phyloP scores from a whole-genome alignment of 2,113 vertebrate species.

The Caranx ignobilis region DNA sequence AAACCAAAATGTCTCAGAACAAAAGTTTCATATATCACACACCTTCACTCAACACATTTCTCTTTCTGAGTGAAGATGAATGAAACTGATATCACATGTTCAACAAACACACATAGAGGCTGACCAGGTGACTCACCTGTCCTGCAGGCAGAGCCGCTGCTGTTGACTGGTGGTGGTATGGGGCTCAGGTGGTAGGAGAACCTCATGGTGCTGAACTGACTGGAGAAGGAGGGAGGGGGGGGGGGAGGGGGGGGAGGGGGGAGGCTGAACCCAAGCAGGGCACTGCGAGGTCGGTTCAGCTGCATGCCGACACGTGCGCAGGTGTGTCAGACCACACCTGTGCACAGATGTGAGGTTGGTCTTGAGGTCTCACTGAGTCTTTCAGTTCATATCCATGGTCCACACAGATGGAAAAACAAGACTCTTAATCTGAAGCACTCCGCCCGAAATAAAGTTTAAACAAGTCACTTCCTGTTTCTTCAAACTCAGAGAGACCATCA shows the following conservation, averaged over 20 bases:
- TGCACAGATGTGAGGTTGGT: conserved; percentile 12
- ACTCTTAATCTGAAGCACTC: conserved; percentile 3
- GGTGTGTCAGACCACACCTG: conserved; percentile 9
- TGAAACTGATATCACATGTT: no score
- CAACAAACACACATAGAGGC: no score
- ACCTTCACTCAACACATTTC: no score
- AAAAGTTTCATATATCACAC: no score
- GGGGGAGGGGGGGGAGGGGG: conserved; percentile 30
- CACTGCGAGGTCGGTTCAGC: conserved; percentile 75
- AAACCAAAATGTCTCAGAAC: no score
- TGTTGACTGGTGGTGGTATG: not conserved
- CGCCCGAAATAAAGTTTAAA: no score
- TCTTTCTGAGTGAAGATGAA: no score
- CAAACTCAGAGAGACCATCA: no score
- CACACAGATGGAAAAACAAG: not conserved
- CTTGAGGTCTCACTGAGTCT: conserved; percentile 9
- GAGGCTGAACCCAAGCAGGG: conserved; percentile 62
- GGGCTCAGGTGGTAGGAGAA: conserved; percentile 83
- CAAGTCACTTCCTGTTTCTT: no score
- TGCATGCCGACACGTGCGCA: conserved; percentile 70
- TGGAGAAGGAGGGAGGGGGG: conserved; percentile 75
- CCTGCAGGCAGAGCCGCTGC: conserved; percentile 59
- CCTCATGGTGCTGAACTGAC: conserved; percentile 81
- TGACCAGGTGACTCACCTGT: conserved; percentile 69
- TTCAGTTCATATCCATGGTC: no score